A percentile compares a stretch with the other conserved stretches of the same genome.
Conservation (phyloP, 2,797 vertebrate species). For the Acanthornis magna region DNA sequence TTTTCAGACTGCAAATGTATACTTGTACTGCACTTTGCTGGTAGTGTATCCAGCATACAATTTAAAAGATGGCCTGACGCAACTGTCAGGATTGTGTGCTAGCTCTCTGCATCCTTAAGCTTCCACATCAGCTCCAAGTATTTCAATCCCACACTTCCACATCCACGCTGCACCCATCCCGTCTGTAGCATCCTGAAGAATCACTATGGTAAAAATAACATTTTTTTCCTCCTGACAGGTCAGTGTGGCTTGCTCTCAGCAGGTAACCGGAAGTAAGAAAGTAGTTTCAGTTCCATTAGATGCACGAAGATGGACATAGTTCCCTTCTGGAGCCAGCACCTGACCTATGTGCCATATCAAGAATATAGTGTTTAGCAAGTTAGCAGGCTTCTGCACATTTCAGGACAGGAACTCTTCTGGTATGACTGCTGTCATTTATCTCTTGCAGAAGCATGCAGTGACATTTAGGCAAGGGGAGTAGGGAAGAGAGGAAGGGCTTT, state of each 20-base stretch:
- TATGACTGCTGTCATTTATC: background rate
- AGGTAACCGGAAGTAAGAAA: background rate
- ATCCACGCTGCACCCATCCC: background rate
- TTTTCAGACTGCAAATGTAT: background rate
- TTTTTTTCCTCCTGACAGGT: background rate
- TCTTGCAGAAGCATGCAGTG: background rate
- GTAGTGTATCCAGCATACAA: background rate
- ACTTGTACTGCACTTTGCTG: background rate
- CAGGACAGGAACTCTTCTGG: background rate
- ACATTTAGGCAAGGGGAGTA: background rate
- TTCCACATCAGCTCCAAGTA: background rate
- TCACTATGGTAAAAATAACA: background rate
- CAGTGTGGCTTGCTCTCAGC: background rate
- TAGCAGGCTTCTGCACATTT: background rate
- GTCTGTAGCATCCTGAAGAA: background rate
- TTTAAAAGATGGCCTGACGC: background rate
- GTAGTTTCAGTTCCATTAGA: background rate
- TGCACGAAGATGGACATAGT: background rate
- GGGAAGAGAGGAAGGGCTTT: background rate
- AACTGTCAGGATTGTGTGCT: background rate
- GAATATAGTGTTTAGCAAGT: background rate
- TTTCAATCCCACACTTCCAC: background rate
- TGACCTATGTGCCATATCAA: background rate
- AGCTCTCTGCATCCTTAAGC: background rate
- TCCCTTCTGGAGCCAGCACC: background rate